Evolutionary conservation across 2,888 invertebrate species (phyloP).

Genomic region (Uropetala carovei): DNA sequence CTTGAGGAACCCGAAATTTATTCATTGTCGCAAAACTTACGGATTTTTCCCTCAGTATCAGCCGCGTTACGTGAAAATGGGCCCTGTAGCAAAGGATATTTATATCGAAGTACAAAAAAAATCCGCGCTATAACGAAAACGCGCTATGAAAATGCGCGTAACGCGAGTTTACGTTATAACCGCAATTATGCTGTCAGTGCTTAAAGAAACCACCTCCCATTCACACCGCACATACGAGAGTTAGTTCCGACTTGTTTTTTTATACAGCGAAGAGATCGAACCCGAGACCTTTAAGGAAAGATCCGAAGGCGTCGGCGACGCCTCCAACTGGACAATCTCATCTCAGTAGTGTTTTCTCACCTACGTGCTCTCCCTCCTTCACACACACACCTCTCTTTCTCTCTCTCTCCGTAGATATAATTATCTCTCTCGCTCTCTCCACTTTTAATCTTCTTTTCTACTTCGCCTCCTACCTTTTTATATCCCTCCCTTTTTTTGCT

Average conservation of each 20-base stretch:
- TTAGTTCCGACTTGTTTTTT: neutral
- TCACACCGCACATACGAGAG: neutral
- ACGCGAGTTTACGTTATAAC: too few species aligned
- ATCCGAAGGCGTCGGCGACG: neutral
- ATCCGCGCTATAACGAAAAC: too few species aligned
- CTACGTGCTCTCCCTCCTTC: constrained; percentile 13
- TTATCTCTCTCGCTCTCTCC: constrained; percentile 22
- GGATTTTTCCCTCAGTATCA: too few species aligned
- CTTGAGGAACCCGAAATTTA: too few species aligned
- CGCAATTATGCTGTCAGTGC: too few species aligned
- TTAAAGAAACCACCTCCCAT: neutral
- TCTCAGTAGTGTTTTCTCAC: constrained; percentile 49
- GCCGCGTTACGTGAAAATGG: too few species aligned
- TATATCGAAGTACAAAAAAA: too few species aligned
- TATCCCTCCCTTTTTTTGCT: neutral
- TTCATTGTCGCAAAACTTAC: too few species aligned
- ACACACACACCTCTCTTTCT: neutral
- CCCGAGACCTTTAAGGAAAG: neutral
- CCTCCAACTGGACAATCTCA: neutral
- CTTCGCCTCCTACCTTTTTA: neutral
- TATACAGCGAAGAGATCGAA: neutral
- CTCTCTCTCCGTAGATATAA: neutral
- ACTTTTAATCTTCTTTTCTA: neutral
- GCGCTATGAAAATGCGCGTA: too few species aligned
- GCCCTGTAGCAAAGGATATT: too few species aligned